phyloP scores from a whole-genome alignment of 2,797 vertebrate genomes.

The Pipistrellus nathusii region DNA sequence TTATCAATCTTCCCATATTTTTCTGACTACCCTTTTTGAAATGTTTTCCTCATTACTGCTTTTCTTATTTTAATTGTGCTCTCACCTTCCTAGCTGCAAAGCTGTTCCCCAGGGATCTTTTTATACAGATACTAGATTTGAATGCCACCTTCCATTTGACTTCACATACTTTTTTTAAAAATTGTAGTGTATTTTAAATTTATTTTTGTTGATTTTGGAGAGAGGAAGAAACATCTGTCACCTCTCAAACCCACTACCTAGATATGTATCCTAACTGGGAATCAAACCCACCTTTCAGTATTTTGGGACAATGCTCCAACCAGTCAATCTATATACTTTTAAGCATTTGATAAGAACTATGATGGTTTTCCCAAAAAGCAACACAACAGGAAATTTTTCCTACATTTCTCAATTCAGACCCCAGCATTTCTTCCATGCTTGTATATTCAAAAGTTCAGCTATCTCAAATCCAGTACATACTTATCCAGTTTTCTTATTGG shows the following conservation, averaged over 20 bases:
- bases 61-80: background rate
- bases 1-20: background rate
- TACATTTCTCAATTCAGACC: background rate
- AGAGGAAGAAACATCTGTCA: background rate
- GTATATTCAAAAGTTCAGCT: background rate
- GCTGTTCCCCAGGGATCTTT: background rate
- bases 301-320: background rate
- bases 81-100: background rate
- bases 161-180: background rate
- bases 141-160: background rate
- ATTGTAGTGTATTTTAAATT: background rate
- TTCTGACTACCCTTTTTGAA: background rate
- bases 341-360: conserved; percentile 32
- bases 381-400: background rate
- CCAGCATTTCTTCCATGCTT: background rate
- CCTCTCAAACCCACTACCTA: background rate
- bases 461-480: background rate
- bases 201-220: background rate
- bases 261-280: background rate
- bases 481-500: background rate
- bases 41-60: background rate
- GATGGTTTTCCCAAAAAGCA: background rate
- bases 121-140: background rate
- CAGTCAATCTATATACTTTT: background rate
- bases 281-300: background rate